Evolutionary conservation across 1,140 invertebrate genomes (phyloP), one percentile per base, ranked within the genome.

Genomic region (Psilanteris sp.): DNA sequence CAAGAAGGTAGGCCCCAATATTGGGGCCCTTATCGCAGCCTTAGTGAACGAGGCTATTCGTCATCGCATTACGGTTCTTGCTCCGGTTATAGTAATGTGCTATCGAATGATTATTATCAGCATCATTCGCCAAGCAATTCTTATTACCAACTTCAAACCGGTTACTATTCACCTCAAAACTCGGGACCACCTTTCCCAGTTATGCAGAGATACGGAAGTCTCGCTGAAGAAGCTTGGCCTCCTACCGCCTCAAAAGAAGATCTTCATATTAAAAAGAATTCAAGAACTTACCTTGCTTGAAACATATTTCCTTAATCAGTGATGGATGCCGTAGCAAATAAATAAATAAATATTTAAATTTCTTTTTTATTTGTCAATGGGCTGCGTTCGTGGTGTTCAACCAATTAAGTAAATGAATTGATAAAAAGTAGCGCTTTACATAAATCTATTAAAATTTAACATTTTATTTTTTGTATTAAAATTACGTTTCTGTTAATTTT

Each of bases 11-110:
- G 84, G 83, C 81, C 84, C 81, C 84, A 84, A 8, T 68, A 85
- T 67, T 37, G 79, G 85, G 87, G 87, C 82, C 86, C 87, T 76
- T 87, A 87, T 50, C 79, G 86, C 16, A 88, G 87, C 32, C 57
- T 88, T 1, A 87, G 85, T 71, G 87, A 88, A 26, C 85, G 87
- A 0, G 87, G 86, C 4, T 88, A 87, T 43, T 88, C 85, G 31
- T 83, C 82, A 0, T 85, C 85, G 1, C 83, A 88, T 4, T 88
- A 85, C 41, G 81, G 81, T 62, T 86, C 85, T 0, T 87, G 86
- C 14, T 85, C 84, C 1, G 87, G 85, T 7, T 87, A 87, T 71
- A 83, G 83, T 57, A 87, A 88, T 54, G 74, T 87, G 15, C 48
- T 85, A 0, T 31, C 74, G 1, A 20, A 43, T 64, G 34, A 87